Evolutionary conservation across 2,113 vertebrate genomes (phyloP), one percentile per base, ranked within the genome.

Genomic region (Leptosomus discolor): DNA sequence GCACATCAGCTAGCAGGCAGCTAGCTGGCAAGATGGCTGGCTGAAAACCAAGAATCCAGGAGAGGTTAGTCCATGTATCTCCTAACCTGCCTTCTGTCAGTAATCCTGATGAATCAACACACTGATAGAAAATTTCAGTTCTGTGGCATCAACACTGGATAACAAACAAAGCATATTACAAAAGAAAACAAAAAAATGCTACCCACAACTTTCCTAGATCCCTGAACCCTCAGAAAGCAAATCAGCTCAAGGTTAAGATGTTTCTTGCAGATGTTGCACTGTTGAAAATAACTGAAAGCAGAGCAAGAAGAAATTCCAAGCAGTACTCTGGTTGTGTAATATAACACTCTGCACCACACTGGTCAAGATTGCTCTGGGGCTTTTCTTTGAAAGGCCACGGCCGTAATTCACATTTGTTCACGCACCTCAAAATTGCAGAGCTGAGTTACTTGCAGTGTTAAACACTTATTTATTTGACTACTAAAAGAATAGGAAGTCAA

Each of bases 361-460:
- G 91, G 94, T 97, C 86, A 94, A 85, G 65, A 73, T 48, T 61
- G 92, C 94, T 95, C 61, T 60, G 65, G 76, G 91, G 80, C 61
- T 91, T 51, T 79, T 91, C 91, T 91, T 51, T 64, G 39, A 88
- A 97, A 97, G 92, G 92, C 63, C 83, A 84, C 0, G 1, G 34
- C 64, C 92, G 73, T 87, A 94, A 95, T 48, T 94, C 88, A 93
- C 60, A 81, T 95, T 91, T 21, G 11, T 67, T 68, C 51, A 0
- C 82, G 90, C 92, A 95, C 88, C 85, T 96, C 92, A 97, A 96
- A 94, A 86, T 26, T 48, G 68, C 86, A 89, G 80, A 94, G 69
- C 69, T 50, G 60, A 94, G 88, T 94, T 94, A 78, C 51, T 94
- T 89, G 93, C 34, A 84, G 69, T n/a, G 48, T 85, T 91, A 92